Percentiles rank a stretch among this genome's conserved stretches.
Evolutionary conservation across 1,140 invertebrate species (phyloP).

Genomic region (Lepidurus packardi): DNA sequence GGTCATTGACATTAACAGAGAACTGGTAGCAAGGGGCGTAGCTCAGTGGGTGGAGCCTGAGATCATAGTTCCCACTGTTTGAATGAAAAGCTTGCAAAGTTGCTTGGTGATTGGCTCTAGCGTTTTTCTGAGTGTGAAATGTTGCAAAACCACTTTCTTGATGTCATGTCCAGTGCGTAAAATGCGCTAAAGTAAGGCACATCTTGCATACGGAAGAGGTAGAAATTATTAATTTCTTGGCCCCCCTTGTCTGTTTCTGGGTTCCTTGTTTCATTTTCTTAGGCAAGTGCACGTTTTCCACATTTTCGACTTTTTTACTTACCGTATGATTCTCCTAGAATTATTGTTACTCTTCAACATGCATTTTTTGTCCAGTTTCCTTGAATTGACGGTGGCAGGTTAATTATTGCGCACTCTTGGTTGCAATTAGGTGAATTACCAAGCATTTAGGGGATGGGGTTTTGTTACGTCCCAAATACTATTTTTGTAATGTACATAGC

Average conservation of each 20-base stretch:
- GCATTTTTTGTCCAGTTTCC: neutral
- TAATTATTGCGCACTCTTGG: slow-evolving; percentile 15
- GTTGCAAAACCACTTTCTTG: neutral
- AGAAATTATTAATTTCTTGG: neutral
- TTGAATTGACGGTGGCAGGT: neutral
- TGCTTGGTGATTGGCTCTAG: slow-evolving; percentile 12
- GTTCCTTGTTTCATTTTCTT: neutral
- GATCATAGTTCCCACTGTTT: slow-evolving; percentile 17
- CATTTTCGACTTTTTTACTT: neutral
- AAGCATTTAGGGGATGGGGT: slow-evolving; percentile 18
- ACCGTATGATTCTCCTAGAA: neutral
- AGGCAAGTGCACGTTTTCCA: neutral
- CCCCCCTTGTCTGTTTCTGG: neutral
- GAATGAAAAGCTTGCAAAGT: neutral
- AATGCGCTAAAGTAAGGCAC: neutral
- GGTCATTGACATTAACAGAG: slow-evolving; percentile 61
- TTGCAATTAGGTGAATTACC: neutral
- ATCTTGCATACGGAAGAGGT: neutral
- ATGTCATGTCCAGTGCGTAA: neutral
- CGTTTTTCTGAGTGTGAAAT: neutral
- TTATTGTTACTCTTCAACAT: neutral
- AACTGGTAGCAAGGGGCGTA: slow-evolving; percentile 59
- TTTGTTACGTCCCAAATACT: neutral
- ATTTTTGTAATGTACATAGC: slow-evolving; percentile 22
- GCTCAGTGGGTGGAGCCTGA: slow-evolving; percentile 53